Evolutionary conservation across 2,888 invertebrate genomes (phyloP).

Genomic region (Dryobotodes eremita): DNA sequence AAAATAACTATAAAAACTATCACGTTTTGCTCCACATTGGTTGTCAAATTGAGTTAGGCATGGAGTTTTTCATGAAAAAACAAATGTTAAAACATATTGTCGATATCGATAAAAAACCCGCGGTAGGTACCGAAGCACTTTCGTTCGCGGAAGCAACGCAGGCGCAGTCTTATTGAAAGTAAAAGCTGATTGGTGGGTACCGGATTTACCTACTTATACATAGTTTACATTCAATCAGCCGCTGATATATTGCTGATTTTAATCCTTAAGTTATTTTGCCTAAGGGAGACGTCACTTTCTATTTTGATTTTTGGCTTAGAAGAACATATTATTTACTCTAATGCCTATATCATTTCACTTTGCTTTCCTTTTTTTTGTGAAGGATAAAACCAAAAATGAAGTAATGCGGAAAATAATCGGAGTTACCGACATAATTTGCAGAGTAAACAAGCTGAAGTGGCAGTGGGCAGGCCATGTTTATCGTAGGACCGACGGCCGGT

Average conservation of each 20-base stretch:
- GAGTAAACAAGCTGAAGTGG: too few relatives aligned
- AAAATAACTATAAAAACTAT: slow-evolving; percentile 6
- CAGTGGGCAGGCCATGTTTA: too few relatives aligned
- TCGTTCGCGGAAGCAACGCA: slow-evolving; percentile 85
- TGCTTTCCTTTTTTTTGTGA: too few relatives aligned
- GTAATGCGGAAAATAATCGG: too few relatives aligned
- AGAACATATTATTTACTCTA: not conserved
- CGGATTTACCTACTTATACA: slow-evolving; percentile 77
- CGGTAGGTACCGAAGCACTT: slow-evolving; percentile 77
- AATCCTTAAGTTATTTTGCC: slow-evolving; percentile 37
- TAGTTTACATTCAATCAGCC: slow-evolving; percentile 65
- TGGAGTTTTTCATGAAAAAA: slow-evolving; percentile 21
- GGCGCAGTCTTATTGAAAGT: slow-evolving; percentile 83
- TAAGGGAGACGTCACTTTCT: slow-evolving; percentile 37
- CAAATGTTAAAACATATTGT: slow-evolving; percentile 16
- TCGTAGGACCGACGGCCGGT: too few relatives aligned
- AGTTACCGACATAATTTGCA: too few relatives aligned
- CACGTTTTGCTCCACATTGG: slow-evolving; percentile 39
- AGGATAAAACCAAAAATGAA: too few relatives aligned
- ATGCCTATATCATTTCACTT: too few relatives aligned
- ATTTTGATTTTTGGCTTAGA: not conserved
- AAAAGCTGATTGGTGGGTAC: slow-evolving; percentile 85
- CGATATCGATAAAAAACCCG: slow-evolving; percentile 65
- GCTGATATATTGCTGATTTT: slow-evolving; percentile 39
- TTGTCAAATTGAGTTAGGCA: slow-evolving; percentile 13